Base-by-base conservation (phyloP, 2,113 vertebrate species). In the Bostrychus sinensis region DNA sequence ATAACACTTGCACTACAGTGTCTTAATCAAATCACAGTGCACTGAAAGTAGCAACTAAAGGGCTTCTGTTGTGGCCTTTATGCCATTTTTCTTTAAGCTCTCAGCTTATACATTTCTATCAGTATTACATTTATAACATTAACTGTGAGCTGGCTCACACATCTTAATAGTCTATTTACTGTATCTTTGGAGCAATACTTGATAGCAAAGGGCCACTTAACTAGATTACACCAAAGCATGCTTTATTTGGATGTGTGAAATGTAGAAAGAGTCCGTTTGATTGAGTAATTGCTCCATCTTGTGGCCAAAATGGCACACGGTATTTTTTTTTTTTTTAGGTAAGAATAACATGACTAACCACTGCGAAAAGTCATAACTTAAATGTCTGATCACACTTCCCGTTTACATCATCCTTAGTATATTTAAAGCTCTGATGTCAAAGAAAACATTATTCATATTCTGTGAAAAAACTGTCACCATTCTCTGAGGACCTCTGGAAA, bases 91-190 rank as follows among this genome's bases (percentile, higher is more conserved):
- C 13, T 46, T 56, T 13, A 65, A 46, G 42, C 66, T 78, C 20
- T 56, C 32, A 71, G 48, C 66, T 64, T 70, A 5, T 30, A 72
- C 25, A 19, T 74, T 68, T 59, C 25, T 62, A 12, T 5, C 17
- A 19, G 17, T 36, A 71, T 56, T 41, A 51, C 46, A 55, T 42
- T 48, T 51, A 10, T 50, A 23, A 14, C n/a, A 55, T 32, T 66
- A 28, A 66, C 59, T 36, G 81, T 88, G 76, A 84, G 86, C 84
- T 34, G 79, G 82, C 85, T 86, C 81, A 74, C 63, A 55, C 32
- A 23, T 69, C 45, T 48, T 50, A 43, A 43, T 38, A 38, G 22
- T 37, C 59, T 62, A 4, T 41, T 66, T 48, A 32, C 36, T 60
- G 41, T 23, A 26, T 57, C 12, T 65, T 54, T 8, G 19, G 32